These are phyloP conservation scores for Setipinna tenuifilis DNA, from an alignment of 2,797 vertebrate genomes.

Conservation along the genomic window DNA sequence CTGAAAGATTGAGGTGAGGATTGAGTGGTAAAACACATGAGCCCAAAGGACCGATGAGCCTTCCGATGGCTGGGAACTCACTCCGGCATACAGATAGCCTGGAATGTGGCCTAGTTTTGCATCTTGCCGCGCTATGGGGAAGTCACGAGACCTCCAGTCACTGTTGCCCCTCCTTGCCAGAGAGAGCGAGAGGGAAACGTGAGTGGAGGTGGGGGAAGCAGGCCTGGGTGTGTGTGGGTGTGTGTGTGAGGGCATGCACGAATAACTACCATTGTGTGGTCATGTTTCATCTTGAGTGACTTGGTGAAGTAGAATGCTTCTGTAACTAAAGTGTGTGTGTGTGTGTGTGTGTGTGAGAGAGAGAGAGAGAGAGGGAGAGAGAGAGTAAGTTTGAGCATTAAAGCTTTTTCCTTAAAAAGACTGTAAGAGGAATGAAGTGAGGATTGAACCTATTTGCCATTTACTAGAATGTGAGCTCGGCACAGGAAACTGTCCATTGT, in stretches of 20 bases:
- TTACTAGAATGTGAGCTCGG: background rate
- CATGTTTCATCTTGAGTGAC: background rate
- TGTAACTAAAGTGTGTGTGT: too few species aligned
- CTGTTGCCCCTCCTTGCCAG: slow-evolving; percentile 19
- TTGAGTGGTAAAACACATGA: background rate
- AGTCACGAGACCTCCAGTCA: slow-evolving; percentile 23
- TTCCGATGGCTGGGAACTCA: background rate
- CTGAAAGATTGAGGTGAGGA: background rate
- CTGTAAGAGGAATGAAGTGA: background rate
- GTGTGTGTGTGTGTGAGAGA: too few species aligned
- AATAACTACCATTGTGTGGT: background rate
- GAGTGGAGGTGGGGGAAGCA: background rate
- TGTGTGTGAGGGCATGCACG: background rate
- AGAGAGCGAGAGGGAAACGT: background rate
- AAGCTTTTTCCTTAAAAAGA: background rate
- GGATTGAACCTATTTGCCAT: background rate
- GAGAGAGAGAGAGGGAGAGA: too few species aligned
- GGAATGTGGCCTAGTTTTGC: slow-evolving; percentile 37
- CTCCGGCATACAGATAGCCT: background rate
- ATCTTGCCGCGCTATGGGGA: background rate
- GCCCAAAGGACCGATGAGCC: background rate
- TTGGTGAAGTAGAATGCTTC: background rate
- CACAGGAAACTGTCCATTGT: slow-evolving; percentile 14
- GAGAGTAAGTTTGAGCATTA: too few species aligned
- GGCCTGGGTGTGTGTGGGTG: background rate